These are phyloP conservation scores for Todiramphus saurophagus DNA, from an alignment of 2,113 vertebrate genomes.

Conservation along the genomic window DNA sequence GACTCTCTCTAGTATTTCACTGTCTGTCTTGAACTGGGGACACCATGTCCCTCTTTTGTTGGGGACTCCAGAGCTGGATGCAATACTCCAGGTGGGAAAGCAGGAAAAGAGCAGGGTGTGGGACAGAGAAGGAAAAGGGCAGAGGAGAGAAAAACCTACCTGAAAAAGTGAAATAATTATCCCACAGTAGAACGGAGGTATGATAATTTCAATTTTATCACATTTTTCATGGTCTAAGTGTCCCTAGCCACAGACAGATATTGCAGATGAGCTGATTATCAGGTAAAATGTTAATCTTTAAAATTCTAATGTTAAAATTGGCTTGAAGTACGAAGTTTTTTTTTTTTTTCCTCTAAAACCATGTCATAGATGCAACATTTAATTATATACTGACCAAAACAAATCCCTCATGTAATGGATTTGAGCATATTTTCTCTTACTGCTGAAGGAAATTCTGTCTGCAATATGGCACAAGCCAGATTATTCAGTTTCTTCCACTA, in stretches of 20 bases:
- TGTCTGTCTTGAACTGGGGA: too few species aligned
- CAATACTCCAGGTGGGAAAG: not conserved
- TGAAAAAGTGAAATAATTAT: not conserved
- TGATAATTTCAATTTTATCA: not conserved
- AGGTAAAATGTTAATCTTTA: not conserved
- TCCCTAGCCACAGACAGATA: not conserved
- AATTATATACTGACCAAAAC: not conserved
- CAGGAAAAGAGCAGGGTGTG: not conserved
- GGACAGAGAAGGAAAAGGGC: not conserved
- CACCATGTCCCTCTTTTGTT: too few species aligned
- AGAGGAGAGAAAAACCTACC: not conserved
- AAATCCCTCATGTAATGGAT: not conserved
- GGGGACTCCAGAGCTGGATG: too few species aligned
- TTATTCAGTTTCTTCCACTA: not conserved
- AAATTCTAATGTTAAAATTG: not conserved
- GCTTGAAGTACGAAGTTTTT: not conserved
- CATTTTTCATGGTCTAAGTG: not conserved
- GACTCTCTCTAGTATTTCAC: too few species aligned
- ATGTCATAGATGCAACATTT: not conserved
- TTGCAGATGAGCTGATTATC: not conserved
- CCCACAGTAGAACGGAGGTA: not conserved
- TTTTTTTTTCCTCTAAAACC: not conserved
- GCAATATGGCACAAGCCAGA: not conserved
- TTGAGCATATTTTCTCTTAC: not conserved
- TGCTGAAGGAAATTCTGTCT: not conserved